Evolutionary conservation across 1,140 invertebrate genomes (phyloP).

Genomic region (Mylabris phalerata): DNA sequence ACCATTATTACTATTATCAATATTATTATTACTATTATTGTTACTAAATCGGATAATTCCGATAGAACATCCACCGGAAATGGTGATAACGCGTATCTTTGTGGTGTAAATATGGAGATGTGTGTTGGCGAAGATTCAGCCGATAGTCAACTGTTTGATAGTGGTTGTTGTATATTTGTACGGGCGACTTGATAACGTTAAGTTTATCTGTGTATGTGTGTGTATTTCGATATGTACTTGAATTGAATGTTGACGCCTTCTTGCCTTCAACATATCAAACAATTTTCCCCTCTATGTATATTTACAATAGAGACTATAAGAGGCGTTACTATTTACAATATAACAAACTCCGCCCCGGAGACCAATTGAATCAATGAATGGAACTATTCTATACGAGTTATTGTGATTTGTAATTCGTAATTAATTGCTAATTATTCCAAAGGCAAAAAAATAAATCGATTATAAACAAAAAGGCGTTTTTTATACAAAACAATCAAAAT

Average conservation of each 20-base stretch:
- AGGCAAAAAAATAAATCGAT: no score
- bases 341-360: constrained; percentile 18
- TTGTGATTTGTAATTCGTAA: constrained; percentile 18
- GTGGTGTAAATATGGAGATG: constrained; percentile 6
- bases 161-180: constrained; percentile 2
- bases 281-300: constrained; percentile 14
- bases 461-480: no score
- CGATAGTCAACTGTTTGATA: constrained; percentile 35
- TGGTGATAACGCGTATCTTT: background rate
- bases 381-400: constrained; percentile 30
- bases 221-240: constrained; percentile 1
- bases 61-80: no score
- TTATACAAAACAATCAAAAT: no score
- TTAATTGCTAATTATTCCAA: background rate
- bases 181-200: constrained; percentile 25
- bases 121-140: constrained; percentile 25
- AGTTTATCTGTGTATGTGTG: no score
- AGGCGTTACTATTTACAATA: background rate
- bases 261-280: background rate
- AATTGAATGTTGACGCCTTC: constrained; percentile 18
- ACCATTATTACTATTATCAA: no score
- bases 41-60: no score
- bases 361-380: constrained; percentile 37
- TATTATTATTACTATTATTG: no score
- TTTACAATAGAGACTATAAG: constrained; percentile 13